phyloP scores from a whole-genome alignment of 2,888 invertebrate species.

The Calliopum simillimum region DNA sequence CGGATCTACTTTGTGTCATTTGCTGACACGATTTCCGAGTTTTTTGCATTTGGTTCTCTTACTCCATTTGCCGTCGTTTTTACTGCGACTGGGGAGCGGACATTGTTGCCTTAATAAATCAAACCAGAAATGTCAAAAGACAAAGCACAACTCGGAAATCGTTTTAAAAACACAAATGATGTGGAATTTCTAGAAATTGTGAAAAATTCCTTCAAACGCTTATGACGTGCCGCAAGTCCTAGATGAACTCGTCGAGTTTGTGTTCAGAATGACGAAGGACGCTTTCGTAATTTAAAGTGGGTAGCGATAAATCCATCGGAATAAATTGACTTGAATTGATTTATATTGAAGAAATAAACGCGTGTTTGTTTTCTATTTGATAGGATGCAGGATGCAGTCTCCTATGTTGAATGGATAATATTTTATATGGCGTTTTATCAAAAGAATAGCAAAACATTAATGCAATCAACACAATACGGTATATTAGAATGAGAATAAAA shows the following conservation, averaged over 20 bases:
- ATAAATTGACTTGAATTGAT: constrained; percentile 11
- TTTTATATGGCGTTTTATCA: too few relatives aligned
- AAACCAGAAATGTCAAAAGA: constrained; percentile 2
- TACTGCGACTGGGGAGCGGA: background rate
- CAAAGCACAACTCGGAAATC: background rate
- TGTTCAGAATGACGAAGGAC: background rate
- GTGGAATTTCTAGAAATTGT: background rate
- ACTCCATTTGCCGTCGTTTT: background rate
- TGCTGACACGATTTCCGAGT: background rate
- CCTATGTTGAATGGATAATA: too few relatives aligned
- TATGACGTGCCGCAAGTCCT: background rate
- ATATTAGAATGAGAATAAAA: too few relatives aligned
- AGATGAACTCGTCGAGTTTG: background rate
- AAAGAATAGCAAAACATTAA: too few relatives aligned
- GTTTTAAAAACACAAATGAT: constrained; percentile 5
- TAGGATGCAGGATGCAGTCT: too few relatives aligned
- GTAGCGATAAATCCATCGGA: constrained; percentile 5
- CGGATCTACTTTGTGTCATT: background rate
- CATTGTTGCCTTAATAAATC: constrained; percentile 11
- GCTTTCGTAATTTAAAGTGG: background rate
- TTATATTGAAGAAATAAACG: background rate
- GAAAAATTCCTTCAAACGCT: background rate
- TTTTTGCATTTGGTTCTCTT: background rate
- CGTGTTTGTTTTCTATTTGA: background rate
- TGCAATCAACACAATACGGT: too few relatives aligned